A percentile compares a stretch with the other conserved stretches of the same genome.
These are phyloP conservation scores for Araneus ventricosus DNA, from an alignment of 1,140 invertebrate species.

Conservation along the genomic window DNA sequence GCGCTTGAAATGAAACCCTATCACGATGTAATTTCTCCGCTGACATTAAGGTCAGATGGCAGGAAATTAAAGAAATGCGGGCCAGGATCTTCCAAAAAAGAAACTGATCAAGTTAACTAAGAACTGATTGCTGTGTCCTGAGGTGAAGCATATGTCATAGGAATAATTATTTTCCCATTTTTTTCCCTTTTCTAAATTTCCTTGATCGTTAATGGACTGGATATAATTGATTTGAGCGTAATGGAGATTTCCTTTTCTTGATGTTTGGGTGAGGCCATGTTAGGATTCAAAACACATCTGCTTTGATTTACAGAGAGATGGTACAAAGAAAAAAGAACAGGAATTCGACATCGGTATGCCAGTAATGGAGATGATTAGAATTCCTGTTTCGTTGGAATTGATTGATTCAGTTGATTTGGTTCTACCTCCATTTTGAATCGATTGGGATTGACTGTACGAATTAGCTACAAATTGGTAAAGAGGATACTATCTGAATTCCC, in stretches of 20 bases:
- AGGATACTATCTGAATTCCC: too few relatives aligned
- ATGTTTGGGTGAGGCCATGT: not conserved
- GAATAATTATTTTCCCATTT: constrained; percentile 34
- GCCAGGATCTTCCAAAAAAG: not conserved
- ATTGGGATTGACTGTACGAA: too few relatives aligned
- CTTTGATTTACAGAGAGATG: not conserved
- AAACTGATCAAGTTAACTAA: constrained; percentile 46
- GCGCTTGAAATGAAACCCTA: constrained; percentile 16
- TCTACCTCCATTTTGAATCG: too few relatives aligned
- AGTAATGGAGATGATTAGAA: not conserved
- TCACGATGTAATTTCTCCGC: constrained; percentile 61
- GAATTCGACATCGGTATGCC: not conserved
- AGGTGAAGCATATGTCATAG: constrained; percentile 1
- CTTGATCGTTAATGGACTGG: constrained; percentile 2
- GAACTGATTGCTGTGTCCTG: constrained; percentile 49
- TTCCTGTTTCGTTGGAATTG: too few relatives aligned
- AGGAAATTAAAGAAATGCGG: constrained; percentile 65
- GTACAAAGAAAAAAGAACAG: not conserved
- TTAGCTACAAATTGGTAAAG: too few relatives aligned
- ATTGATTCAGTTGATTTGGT: too few relatives aligned
- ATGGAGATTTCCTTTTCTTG: not conserved
- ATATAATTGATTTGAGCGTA: constrained; percentile 12
- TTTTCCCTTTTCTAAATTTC: not conserved
- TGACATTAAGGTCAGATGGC: constrained; percentile 63
- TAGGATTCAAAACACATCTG: constrained; percentile 13